Evolutionary conservation across 1,140 invertebrate species (phyloP), one percentile per base, ranked within the genome.

Genomic region (Choristoneura fumiferana): DNA sequence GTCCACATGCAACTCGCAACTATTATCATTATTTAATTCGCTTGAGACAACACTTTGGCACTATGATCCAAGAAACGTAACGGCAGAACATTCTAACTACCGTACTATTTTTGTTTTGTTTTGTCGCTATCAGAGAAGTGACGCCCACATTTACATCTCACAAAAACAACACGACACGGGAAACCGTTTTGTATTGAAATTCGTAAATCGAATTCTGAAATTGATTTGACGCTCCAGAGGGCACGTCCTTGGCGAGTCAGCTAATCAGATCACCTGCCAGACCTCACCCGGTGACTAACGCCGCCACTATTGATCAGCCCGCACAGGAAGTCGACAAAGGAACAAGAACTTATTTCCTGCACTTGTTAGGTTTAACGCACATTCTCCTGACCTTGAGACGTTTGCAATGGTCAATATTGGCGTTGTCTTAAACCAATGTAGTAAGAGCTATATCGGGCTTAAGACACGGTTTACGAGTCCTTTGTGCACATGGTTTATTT

Each of bases 341-440:
- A 49, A 49, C 43, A 10, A 29, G 22, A 29, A 29, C 22, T 29
- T 29, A 49, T 49, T 49, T 49, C 43, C 43, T 49, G 22, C 22
- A 29, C 22, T 29, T 29, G 43, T 9, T 18, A 6, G 18, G 18
- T 29, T 13, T 37, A 37, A 12, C 22, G 17, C 43, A 49, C 43
- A 49, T 49, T 49, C 43, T 49, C 40, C 43, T 49, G 43, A 49
- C 43, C 43, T 49, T 49, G 43, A 13, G 12, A 29, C 22, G n/a
- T n/a, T n/a, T 39, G 22, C 43, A 33, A 2, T 29, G 22, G 22
- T 29, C 43, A 14, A 49, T 49, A 49, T 49, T 49, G 18, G 43
- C 29, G 1, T n/a, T 2, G 22, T 29, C n/a, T n/a, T n/a, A 29
- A 29, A 6, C 22, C 22, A 29, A 29, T 29, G 22, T 29, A 29